Base-by-base conservation (phyloP, 2,113 vertebrate species). In the Melanostigma gelatinosum region DNA sequence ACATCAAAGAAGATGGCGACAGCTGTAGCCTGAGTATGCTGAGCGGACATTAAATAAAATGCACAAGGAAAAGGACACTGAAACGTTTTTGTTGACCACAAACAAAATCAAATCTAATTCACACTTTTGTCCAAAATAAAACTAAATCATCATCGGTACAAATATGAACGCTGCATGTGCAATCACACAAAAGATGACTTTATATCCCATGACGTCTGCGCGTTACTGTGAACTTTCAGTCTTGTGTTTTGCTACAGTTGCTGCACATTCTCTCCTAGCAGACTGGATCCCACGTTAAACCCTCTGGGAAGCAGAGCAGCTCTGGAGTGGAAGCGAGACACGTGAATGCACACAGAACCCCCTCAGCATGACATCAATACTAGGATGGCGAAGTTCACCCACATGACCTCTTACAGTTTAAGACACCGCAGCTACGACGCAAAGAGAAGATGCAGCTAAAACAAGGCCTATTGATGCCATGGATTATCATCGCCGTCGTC, bases 361-460 rank as follows among this genome's bases (percentile, higher is more conserved):
- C 6, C 22, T 55, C n/a, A 5, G 55, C n/a, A 18, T 65, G 42
- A 75, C 84, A 82, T 86, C 80, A 75, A 82, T 82, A 77, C 42
- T 9, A 10, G 62, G 40, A 62, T 52, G 54, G 44, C 1, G 22
- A 76, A 61, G 80, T 66, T 79, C 60, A 76, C 58, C 27, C 20
- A 24, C 57, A 71, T 42, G 67, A 72, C 52, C 79, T 66, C 29
- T 42, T 75, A n/a, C 52, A 50, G 0, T 69, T 46, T 60, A 13
- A 54, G 4, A 54, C 40, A 34, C 46, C 32, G 64, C 46, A 50
- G 42, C 36, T 36, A 44, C 4, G 1, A 52, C 54, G 38, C 8
- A 61, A 32, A 69, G 44, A 61, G 20, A n/a, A 46, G 52, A 62
- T 42, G n/a, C 16, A 32, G 32, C 38, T 29, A 10, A 8, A 52